A percentile compares a stretch with the other conserved stretches of the same genome.
Evolutionary conservation across 2,797 vertebrate genomes (phyloP).

Genomic region (Amniataba percoides): DNA sequence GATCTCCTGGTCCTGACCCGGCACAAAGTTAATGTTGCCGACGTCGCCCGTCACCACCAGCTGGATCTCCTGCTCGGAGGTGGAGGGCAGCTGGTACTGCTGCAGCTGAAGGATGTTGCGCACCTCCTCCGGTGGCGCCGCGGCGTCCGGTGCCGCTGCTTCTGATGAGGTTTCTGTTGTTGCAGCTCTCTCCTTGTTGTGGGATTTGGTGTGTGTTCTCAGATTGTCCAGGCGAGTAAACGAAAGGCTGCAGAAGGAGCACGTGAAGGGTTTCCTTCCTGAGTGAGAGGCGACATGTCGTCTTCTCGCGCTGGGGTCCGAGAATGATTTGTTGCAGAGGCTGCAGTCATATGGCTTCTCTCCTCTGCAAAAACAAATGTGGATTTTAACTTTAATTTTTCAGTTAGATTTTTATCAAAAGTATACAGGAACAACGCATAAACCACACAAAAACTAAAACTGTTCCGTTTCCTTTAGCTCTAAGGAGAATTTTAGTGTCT

Average conservation of each 20-base stretch:
- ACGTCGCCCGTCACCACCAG: slow-evolving; percentile 91
- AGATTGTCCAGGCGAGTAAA: slow-evolving; percentile 96
- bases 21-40: slow-evolving; percentile 90
- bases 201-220: slow-evolving; percentile 94
- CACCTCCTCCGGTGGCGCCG: slow-evolving; percentile 77
- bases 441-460: neutral
- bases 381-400: neutral
- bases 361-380: slow-evolving; percentile 85
- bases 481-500: neutral
- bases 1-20: slow-evolving; percentile 84
- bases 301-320: slow-evolving; percentile 94
- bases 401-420: too few species aligned
- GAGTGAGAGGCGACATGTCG: slow-evolving; percentile 96
- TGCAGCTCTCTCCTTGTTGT: slow-evolving; percentile 88
- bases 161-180: slow-evolving; percentile 15
- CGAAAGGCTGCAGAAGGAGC: slow-evolving; percentile 90
- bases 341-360: slow-evolving; percentile 95
- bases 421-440: neutral
- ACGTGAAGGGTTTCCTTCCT: slow-evolving; percentile 94
- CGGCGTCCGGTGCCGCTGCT: slow-evolving; percentile 11
- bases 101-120: slow-evolving; percentile 91
- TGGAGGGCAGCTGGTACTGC: slow-evolving; percentile 89
- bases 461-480: neutral
- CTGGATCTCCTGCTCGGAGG: slow-evolving; percentile 92
- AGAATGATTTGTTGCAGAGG: slow-evolving; percentile 94